phyloP scores from a whole-genome alignment of 2,888 invertebrate genomes.

The Troilus luridus region DNA sequence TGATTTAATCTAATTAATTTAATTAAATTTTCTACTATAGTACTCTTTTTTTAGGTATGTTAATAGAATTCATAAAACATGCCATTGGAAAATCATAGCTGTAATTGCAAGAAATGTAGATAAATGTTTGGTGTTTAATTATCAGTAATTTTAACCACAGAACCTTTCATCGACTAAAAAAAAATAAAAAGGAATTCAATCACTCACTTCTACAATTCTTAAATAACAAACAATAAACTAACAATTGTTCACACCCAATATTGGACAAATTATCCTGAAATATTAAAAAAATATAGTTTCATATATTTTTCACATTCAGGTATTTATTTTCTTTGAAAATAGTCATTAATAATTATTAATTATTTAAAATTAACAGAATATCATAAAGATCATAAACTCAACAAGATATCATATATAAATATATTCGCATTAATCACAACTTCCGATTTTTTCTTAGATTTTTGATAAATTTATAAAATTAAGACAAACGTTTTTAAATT shows the following conservation, averaged over 20 bases:
- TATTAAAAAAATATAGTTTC: constrained; percentile 28
- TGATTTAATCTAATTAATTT: neutral
- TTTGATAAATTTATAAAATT: constrained; percentile 37
- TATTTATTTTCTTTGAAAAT: neutral
- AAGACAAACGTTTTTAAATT: constrained; percentile 33
- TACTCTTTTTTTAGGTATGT: neutral
- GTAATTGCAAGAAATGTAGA: neutral
- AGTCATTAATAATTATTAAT: neutral
- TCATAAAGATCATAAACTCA: constrained; percentile 43
- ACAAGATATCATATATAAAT: constrained; percentile 55
- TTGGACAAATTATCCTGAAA: constrained; percentile 18
- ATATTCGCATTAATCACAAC: constrained; percentile 55
- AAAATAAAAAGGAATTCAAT: neutral
- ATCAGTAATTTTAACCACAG: neutral
- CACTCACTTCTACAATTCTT: neutral
- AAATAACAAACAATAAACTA: neutral
- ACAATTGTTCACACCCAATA: neutral
- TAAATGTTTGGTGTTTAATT: neutral
- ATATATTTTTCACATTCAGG: constrained; percentile 37
- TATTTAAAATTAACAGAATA: neutral
- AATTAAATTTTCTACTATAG: neutral
- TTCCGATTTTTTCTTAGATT: neutral
- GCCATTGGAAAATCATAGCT: neutral
- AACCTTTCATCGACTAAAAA: neutral
- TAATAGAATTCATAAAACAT: neutral